These are phyloP conservation scores for Galaxea fascicularis DNA, from an alignment of 92 coral and sea anemone species.

Conservation along the genomic window DNA sequence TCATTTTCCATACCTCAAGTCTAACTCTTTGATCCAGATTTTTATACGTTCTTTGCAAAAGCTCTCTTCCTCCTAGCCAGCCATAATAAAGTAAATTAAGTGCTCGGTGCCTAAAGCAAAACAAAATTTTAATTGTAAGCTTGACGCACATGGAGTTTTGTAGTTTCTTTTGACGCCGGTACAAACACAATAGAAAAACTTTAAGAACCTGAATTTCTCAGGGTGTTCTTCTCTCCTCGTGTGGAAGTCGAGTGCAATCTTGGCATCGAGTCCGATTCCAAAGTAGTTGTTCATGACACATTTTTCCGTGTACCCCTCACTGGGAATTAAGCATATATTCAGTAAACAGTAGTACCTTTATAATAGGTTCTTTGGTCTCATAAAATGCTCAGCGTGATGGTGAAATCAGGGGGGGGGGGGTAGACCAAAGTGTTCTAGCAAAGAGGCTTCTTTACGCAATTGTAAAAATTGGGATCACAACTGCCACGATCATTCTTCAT, in stretches of 20 bases:
- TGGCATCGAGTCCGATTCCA: constrained; percentile 97
- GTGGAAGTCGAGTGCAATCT: constrained; percentile 93
- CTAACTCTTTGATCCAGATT: constrained; percentile 97
- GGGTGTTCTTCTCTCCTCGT: constrained; percentile 95
- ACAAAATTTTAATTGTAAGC: not conserved
- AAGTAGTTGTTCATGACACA: constrained; percentile 97
- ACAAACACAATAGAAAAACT: not conserved
- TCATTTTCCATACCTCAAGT: constrained; percentile 75
- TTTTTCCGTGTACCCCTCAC: constrained; percentile 92
- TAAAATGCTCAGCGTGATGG: too few relatives aligned
- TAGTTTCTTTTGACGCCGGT: too few relatives aligned
- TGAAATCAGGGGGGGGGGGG: too few relatives aligned
- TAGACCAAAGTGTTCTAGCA: too few relatives aligned
- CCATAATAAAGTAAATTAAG: constrained; percentile 93
- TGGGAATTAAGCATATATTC: constrained; percentile 16
- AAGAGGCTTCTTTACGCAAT: too few relatives aligned
- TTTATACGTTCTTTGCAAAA: constrained; percentile 93
- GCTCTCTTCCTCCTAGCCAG: constrained; percentile 94
- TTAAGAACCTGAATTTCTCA: constrained; percentile 86
- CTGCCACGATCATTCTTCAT: too few relatives aligned
- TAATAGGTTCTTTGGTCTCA: too few relatives aligned
- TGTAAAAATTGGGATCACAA: too few relatives aligned
- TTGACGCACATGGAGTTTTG: not conserved
- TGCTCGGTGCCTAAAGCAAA: constrained; percentile 81
- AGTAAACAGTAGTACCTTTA: not conserved